phyloP scores from a whole-genome alignment of 2,797 vertebrate genomes.

The Carcharodon carcharias region DNA sequence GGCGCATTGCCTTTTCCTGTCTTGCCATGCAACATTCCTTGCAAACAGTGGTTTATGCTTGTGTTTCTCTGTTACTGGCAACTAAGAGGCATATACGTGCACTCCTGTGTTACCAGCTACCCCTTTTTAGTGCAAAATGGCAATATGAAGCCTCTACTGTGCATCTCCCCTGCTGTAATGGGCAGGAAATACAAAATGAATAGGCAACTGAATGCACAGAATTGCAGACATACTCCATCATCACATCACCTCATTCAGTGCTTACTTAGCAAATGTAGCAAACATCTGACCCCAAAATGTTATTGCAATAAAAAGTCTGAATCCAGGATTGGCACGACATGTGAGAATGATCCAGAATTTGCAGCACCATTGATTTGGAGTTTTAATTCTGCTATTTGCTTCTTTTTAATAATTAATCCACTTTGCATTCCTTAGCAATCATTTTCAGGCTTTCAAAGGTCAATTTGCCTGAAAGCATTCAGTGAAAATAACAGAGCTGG shows the following conservation, averaged over 20 bases:
- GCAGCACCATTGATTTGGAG: constrained; percentile 21
- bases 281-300: neutral
- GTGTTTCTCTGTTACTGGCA: neutral
- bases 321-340: neutral
- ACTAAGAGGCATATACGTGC: neutral
- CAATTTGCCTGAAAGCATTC: neutral
- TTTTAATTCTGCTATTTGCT: constrained; percentile 29
- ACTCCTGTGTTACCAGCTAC: neutral
- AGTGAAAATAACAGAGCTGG: neutral
- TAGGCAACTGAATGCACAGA: neutral
- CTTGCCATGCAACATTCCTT: neutral
- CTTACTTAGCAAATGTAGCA: neutral
- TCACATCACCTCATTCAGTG: neutral
- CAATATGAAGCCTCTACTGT: neutral
- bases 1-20: neutral
- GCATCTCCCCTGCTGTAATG: neutral
- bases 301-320: constrained; percentile 14
- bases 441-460: constrained; percentile 7
- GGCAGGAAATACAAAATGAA: neutral
- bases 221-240: neutral
- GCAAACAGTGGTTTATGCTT: neutral
- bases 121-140: neutral
- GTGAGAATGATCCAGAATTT: neutral
- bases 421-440: constrained; percentile 13
- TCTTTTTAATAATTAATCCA: constrained; percentile 13